These are phyloP conservation scores for Sebastes itinus DNA, from an alignment of 2,797 vertebrate species.

Conservation along the genomic window DNA sequence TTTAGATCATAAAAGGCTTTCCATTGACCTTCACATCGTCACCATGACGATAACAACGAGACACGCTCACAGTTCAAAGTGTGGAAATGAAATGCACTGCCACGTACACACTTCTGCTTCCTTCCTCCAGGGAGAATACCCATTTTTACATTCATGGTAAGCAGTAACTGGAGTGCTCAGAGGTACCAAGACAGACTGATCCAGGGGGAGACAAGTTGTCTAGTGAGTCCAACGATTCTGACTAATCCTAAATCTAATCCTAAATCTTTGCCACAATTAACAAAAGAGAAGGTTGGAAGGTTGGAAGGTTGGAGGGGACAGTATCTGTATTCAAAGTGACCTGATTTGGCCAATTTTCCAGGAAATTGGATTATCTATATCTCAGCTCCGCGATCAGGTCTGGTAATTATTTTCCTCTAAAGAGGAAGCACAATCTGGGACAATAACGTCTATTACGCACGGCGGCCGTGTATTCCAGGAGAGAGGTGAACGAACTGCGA, in stretches of 20 bases:
- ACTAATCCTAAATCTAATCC: neutral
- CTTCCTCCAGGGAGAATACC: neutral
- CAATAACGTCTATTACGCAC: neutral
- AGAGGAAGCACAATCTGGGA: neutral
- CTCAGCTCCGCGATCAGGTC: neutral
- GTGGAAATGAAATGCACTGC: neutral
- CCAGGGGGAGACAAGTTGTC: neutral
- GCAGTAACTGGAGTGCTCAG: neutral
- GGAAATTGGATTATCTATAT: constrained; percentile 22
- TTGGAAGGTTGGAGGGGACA: neutral
- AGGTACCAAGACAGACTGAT: neutral
- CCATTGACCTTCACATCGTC: neutral
- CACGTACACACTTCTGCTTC: neutral
- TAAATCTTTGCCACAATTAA: neutral
- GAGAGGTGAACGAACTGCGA: neutral
- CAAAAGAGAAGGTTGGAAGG: neutral
- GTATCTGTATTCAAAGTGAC: constrained; percentile 7
- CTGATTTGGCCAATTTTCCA: constrained; percentile 17
- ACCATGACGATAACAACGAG: neutral
- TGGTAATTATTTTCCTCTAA: neutral
- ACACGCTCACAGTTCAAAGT: neutral
- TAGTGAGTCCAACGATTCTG: neutral
- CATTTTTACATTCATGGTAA: neutral
- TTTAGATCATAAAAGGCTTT: constrained; percentile 6
- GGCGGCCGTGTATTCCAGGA: neutral